Percentiles rank a stretch among this genome's conserved stretches.
Conservation (phyloP, 2,113 vertebrate species). For the Apus apus region DNA sequence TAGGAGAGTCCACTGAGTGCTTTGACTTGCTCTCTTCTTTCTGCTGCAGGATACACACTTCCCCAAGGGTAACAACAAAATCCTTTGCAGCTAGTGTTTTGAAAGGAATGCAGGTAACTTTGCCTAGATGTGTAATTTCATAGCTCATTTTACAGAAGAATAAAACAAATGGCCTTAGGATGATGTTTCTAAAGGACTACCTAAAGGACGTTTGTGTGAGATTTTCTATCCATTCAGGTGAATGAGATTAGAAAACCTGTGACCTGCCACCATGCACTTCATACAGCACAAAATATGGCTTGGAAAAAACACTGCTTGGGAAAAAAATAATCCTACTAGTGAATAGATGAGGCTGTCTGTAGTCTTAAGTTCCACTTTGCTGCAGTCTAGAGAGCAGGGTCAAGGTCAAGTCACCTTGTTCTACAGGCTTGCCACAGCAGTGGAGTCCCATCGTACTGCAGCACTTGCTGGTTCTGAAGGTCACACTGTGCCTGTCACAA, state of each 20-base stretch:
- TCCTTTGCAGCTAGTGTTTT: neutral
- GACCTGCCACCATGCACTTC: neutral
- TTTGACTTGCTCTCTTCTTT: neutral
- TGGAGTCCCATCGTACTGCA: neutral
- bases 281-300: neutral
- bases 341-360: neutral
- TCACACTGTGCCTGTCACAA: neutral
- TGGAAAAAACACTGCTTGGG: neutral
- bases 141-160: neutral
- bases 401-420: neutral
- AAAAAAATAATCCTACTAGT: neutral
- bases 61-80: neutral
- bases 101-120: neutral
- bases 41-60: neutral
- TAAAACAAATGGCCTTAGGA: neutral
- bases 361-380: neutral
- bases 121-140: neutral
- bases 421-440: neutral
- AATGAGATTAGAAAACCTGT: neutral
- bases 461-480: slow-evolving; percentile 40
- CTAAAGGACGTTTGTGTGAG: rapidly evolving
- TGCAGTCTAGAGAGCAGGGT: neutral
- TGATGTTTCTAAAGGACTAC: neutral
- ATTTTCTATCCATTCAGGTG: neutral
- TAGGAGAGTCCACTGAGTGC: neutral